Evolutionary conservation across 2,888 invertebrate genomes (phyloP).

Genomic region (Trichogramma evanescens): DNA sequence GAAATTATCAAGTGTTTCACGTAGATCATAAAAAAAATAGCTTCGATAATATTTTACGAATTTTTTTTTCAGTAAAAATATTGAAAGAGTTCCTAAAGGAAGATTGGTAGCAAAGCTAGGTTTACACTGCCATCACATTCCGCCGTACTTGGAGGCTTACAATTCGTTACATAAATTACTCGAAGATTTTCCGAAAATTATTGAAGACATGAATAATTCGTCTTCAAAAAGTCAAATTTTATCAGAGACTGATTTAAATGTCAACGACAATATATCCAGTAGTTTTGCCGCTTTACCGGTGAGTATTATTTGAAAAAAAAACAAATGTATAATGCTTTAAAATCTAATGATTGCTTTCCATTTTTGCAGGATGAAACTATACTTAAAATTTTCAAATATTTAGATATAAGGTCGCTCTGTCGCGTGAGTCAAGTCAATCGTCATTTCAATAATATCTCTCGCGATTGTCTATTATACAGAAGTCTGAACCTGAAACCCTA

Average conservation of each 20-base stretch:
- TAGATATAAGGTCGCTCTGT: constrained; percentile 73
- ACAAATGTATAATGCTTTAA: not conserved
- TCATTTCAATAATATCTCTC: constrained; percentile 64
- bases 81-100: constrained; percentile 38
- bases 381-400: constrained; percentile 68
- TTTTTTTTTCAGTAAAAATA: constrained; percentile 31
- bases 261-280: constrained; percentile 31
- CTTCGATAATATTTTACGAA: not conserved
- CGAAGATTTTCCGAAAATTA: constrained; percentile 42
- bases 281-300: constrained; percentile 42
- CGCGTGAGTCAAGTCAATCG: constrained; percentile 69
- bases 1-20: not conserved
- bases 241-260: constrained; percentile 19
- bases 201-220: constrained; percentile 38
- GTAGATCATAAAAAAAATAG: not conserved
- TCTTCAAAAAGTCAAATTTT: constrained; percentile 24
- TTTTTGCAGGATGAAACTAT: constrained; percentile 73
- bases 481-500: constrained; percentile 76
- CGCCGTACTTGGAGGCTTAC: constrained; percentile 42
- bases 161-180: constrained; percentile 42
- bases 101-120: constrained; percentile 37
- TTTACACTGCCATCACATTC: constrained; percentile 39
- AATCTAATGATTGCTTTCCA: constrained; percentile 5
- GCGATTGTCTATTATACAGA: constrained; percentile 69
- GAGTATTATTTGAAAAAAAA: constrained; percentile 20